Base-by-base conservation (phyloP, 1,140 invertebrate species). In the Hyphantria cunea region DNA sequence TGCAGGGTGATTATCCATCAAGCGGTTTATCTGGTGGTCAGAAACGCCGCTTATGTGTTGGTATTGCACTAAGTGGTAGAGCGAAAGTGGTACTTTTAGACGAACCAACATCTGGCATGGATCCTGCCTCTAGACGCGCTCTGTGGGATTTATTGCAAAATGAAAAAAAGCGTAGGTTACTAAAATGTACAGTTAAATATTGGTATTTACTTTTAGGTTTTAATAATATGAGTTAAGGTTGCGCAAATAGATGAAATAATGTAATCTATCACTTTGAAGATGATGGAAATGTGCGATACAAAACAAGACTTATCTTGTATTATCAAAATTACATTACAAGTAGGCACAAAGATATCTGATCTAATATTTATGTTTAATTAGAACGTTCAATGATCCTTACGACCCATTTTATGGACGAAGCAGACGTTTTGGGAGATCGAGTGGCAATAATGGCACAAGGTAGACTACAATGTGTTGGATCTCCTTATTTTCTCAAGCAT, bases 361-460 rank as follows among this genome's bases (percentile, higher is more conserved):
- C 0, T 48, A 2, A 58, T 2, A 4, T 9, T 4, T 58, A 15
- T 56, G 11, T 54, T 47, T 49, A 53, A 12, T 56, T 37, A 90
- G 86, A 80, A 47, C 92, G 96, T 50, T 98, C 98, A 0, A 96
- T 99, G 72, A 90, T 99, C 7, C 93, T 99, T 3, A 98, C 97
- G 1, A 99, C 98, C 0, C 98, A 99, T 89, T 98, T 97, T 84
- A 99, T 99, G 97, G 98, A 99, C 88, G 98, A 99, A 91, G 98
- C 98, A 5, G 98, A 99, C 90, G 93, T 96, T 42, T 92, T 99
- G 0, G 98, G 97, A 0, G 97, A 99, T 86, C 92, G 97, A 72
- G 96, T 99, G 50, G 96, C 97, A 3, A 98, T 99, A 53, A 95
- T 99, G 93, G 94, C 96, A 44, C 92, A 94, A 58, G 98, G 97